Base-by-base conservation (phyloP, 2,113 vertebrate genomes). In the Regulus satrapa region DNA sequence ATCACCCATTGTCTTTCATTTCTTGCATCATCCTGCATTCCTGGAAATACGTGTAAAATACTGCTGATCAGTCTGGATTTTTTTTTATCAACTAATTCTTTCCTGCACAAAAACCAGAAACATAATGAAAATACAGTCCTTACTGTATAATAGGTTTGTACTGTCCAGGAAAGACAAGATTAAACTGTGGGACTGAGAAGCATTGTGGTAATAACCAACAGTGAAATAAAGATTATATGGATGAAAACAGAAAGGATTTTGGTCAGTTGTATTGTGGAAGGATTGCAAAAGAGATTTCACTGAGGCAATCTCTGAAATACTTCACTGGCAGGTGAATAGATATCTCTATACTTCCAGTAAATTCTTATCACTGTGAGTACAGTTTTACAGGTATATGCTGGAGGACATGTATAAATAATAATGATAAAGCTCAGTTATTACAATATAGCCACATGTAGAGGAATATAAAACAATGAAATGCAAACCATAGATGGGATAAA, bases 1-100 rank as follows among this genome's bases (percentile, higher is more conserved):
- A 46, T 66, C 0, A 0, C 2, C 12, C 5, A 3, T 17, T 25
- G 2, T 38, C 55, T 43, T 78, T 74, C 3, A 59, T 61, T 82
- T 64, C 61, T 26, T 26, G 6, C 75, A 45, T 72, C 58, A 14
- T 69, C 62, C 38, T 87, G 16, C 8, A 2, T 69, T 85, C 56
- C 79, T 76, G 29, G 49, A 86, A 87, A 80, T 43, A 41, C 0
- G 0, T 23, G 14, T 49, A 69, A 95, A 84, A 73, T 80, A 43
- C 8, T 59, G 49, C 32, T 72, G 11, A 54, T 84, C 18, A 46
- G 9, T 46, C 14, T 51, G 23, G 29, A 59, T 49, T 9, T 34
- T 82, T 72, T 76, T 1, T 7, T 58, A 59, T 63, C 16, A 58
- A 6, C n/a, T 23, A 8, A 73, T 64, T 73, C 26, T 84, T 87